Percentiles rank a stretch among this genome's conserved stretches.
These are phyloP conservation scores for Tridacna gigas DNA, from an alignment of 2,888 invertebrate species.

Conservation along the genomic window DNA sequence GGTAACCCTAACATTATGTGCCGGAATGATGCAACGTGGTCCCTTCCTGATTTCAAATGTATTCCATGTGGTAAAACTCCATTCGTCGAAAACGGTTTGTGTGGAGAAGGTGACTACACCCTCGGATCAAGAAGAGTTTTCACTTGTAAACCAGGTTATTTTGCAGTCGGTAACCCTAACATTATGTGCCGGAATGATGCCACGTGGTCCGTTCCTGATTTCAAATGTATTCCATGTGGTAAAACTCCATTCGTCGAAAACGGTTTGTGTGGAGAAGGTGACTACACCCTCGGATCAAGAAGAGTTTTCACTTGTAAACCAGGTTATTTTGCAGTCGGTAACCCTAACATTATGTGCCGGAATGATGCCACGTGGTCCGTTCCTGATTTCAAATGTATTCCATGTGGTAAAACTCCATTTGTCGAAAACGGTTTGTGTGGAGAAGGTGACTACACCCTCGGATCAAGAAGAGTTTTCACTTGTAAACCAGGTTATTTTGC, in stretches of 20 bases:
- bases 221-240: slow-evolving; percentile 50
- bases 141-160: slow-evolving; percentile 44
- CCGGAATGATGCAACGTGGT: slow-evolving; percentile 25
- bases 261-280: slow-evolving; percentile 32
- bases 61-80: slow-evolving; percentile 40
- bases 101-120: slow-evolving; percentile 28
- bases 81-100: slow-evolving; percentile 24
- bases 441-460: slow-evolving; percentile 31
- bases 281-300: slow-evolving; percentile 19
- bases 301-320: slow-evolving; percentile 37
- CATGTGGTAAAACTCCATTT: slow-evolving; percentile 39
- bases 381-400: slow-evolving; percentile 39
- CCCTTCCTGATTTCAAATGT: slow-evolving; percentile 36
- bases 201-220: slow-evolving; percentile 35
- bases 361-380: slow-evolving; percentile 33
- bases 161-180: slow-evolving; percentile 33
- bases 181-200: slow-evolving; percentile 36
- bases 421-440: slow-evolving; percentile 35
- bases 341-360: slow-evolving; percentile 34
- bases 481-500: slow-evolving; percentile 44
- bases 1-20: slow-evolving; percentile 44
- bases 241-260: slow-evolving; percentile 25
- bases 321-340: slow-evolving; percentile 47
- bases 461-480: slow-evolving; percentile 21
- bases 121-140: slow-evolving; percentile 29